Percentiles rank a stretch among this genome's conserved stretches.
Evolutionary conservation across 2,888 invertebrate species (phyloP).

Genomic region (Theretra japonica): DNA sequence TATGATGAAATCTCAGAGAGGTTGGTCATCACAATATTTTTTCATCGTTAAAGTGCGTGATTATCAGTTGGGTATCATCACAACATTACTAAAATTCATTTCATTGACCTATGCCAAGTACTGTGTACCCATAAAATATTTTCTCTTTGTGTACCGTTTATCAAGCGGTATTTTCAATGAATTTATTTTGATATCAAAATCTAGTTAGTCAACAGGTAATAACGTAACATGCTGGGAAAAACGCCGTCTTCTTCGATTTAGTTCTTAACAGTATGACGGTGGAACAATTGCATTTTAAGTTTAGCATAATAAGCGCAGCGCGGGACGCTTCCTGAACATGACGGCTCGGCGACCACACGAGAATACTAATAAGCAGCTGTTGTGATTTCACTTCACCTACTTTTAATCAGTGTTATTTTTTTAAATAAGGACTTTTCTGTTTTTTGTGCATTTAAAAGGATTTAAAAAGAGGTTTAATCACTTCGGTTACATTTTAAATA

Average conservation of each 20-base stretch:
- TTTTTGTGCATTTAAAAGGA: background rate
- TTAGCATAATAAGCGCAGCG: conserved; percentile 19
- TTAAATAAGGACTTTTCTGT: background rate
- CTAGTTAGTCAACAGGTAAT: background rate
- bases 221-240: background rate
- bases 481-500: too few relatives aligned
- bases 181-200: too few relatives aligned
- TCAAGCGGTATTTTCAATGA: too few relatives aligned
- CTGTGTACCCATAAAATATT: too few relatives aligned
- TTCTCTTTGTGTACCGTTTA: too few relatives aligned
- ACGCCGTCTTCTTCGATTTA: background rate
- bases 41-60: too few relatives aligned
- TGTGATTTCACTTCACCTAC: background rate
- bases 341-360: conserved; percentile 8
- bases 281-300: conserved; percentile 20
- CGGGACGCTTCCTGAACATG: conserved; percentile 24
- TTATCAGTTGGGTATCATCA: too few relatives aligned
- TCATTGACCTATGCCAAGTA: too few relatives aligned
- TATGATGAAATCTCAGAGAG: too few relatives aligned
- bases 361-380: conserved; percentile 25
- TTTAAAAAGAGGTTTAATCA: too few relatives aligned
- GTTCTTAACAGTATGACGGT: background rate
- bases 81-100: too few relatives aligned
- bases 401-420: background rate
- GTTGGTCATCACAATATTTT: too few relatives aligned